Conservation (phyloP, 2,888 invertebrate genomes). For the Cactoblastis cactorum region DNA sequence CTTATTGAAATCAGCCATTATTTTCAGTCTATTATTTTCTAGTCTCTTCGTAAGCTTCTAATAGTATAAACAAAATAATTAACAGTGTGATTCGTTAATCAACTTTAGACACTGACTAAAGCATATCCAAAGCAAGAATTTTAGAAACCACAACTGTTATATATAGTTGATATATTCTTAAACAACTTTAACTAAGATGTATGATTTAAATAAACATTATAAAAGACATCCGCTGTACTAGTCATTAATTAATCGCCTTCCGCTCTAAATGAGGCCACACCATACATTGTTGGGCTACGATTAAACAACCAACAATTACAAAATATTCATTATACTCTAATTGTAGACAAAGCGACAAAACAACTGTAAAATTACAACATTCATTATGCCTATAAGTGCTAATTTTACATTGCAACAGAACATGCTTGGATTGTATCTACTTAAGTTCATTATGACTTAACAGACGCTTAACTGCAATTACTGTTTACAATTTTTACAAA, state of each 20-base stretch:
- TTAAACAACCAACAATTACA: constrained; percentile 41
- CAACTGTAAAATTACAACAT: constrained; percentile 51
- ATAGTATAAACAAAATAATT: no score
- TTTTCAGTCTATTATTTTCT: no score
- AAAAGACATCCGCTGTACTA: constrained; percentile 7
- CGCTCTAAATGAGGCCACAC: constrained; percentile 12
- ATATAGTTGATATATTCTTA: no score
- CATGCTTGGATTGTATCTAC: constrained; percentile 62
- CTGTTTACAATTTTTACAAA: constrained; percentile 31
- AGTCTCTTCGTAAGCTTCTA: no score
- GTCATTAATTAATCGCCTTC: constrained; percentile 10
- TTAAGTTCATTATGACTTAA: constrained; percentile 70
- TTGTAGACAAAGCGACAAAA: constrained; percentile 43
- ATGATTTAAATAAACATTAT: constrained; percentile 1
- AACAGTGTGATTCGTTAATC: no score
- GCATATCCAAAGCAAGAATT: no score
- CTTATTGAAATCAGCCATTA: no score
- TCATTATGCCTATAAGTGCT: constrained; percentile 51
- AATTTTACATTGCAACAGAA: constrained; percentile 59
- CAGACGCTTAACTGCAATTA: constrained; percentile 74
- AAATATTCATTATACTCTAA: constrained; percentile 48
- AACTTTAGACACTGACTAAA: no score
- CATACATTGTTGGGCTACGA: constrained; percentile 24
- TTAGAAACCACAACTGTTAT: no score
- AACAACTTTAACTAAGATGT: background rate